Evolutionary conservation across 2,113 vertebrate genomes (phyloP).

Genomic region (Oxyruncus cristatus): DNA sequence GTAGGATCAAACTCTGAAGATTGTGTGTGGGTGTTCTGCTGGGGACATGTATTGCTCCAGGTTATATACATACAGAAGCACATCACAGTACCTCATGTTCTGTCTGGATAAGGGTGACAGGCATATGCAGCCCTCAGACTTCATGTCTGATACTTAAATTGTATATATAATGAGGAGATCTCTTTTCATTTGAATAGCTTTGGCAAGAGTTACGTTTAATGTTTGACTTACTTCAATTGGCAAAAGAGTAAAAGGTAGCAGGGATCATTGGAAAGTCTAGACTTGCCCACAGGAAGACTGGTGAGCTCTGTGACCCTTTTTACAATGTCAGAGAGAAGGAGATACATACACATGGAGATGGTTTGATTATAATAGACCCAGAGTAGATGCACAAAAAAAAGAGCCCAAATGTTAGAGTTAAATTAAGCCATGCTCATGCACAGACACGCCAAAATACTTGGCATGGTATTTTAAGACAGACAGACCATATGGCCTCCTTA

Average conservation of each 20-base stretch:
- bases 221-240: background rate
- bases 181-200: background rate
- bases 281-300: background rate
- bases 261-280: background rate
- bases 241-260: background rate
- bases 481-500: slow-evolving; percentile 42
- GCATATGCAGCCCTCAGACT: background rate
- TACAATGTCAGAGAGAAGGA: background rate
- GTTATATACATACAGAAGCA: background rate
- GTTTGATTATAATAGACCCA: background rate
- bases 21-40: background rate
- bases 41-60: background rate
- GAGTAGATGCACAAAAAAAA: background rate
- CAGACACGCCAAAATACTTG: background rate
- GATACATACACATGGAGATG: background rate
- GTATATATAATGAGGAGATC: background rate
- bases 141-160: background rate
- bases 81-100: background rate
- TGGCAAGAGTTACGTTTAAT: background rate
- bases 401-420: background rate
- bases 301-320: background rate
- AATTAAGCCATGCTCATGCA: background rate
- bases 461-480: slow-evolving; percentile 13
- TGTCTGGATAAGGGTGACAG: background rate
- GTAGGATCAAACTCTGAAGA: background rate